These are phyloP conservation scores for Nannoperca australis DNA, from an alignment of 2,797 vertebrate species.

Conservation along the genomic window DNA sequence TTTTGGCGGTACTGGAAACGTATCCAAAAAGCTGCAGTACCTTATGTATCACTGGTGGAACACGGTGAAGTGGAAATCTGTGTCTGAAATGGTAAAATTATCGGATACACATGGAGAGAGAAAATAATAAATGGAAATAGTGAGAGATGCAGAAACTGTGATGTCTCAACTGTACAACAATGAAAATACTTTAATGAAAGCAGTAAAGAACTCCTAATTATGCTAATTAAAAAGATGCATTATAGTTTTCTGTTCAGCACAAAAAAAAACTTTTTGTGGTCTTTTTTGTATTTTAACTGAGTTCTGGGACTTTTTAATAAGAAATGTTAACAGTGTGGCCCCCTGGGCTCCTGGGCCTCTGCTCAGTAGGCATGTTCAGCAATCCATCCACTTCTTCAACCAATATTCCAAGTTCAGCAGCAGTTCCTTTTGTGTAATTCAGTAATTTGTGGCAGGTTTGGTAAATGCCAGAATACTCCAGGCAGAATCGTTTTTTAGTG, in stretches of 20 bases:
- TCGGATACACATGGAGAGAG: not conserved
- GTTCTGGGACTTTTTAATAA: not conserved
- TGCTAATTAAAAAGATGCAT: slow-evolving; percentile 1
- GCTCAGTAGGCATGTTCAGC: not conserved
- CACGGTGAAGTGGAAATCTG: too few species aligned
- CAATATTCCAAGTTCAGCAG: not conserved
- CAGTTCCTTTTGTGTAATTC: not conserved
- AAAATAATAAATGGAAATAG: not conserved
- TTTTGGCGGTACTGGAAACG: not conserved
- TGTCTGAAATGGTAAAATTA: not conserved
- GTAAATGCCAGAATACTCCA: not conserved
- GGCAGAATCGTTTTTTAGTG: slow-evolving; percentile 12
- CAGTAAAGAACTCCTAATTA: not conserved
- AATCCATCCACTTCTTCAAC: not conserved
- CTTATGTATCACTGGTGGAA: not conserved
- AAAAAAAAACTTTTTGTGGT: not conserved
- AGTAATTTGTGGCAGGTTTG: not conserved
- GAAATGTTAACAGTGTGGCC: not conserved
- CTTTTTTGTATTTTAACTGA: not conserved
- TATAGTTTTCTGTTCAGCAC: not conserved
- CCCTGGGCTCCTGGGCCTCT: not conserved
- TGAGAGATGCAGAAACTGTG: not conserved
- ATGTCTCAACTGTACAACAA: not conserved
- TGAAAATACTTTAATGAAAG: slow-evolving; percentile 11
- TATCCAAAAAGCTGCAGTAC: not conserved